Evolutionary conservation across 2,797 vertebrate species (phyloP).

Genomic region (Anabacerthia variegaticeps): DNA sequence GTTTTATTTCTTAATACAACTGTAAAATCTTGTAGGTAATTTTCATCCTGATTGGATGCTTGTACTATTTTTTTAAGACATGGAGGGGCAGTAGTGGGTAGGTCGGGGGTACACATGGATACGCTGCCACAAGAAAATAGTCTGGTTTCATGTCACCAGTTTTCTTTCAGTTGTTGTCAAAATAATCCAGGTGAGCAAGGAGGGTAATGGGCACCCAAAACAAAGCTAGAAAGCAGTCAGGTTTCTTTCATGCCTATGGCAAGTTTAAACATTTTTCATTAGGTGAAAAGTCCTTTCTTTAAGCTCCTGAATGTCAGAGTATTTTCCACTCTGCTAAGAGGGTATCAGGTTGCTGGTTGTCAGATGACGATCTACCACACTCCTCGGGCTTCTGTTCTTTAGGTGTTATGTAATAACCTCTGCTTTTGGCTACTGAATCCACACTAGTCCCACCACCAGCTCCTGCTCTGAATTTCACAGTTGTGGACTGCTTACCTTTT

Average conservation of each 20-base stretch:
- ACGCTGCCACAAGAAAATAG: not conserved
- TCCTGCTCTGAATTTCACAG: not conserved
- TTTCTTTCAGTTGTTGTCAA: constrained; percentile 80
- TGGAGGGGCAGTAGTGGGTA: not conserved
- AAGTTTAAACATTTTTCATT: constrained; percentile 79
- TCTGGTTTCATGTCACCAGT: constrained; percentile 66
- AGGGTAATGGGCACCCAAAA: not conserved
- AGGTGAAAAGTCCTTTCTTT: constrained; percentile 46
- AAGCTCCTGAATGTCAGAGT: constrained; percentile 34
- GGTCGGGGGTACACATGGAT: not conserved
- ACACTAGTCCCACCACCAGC: not conserved
- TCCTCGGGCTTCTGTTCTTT: constrained; percentile 18
- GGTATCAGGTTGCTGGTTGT: constrained; percentile 39
- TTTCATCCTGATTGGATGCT: constrained; percentile 23
- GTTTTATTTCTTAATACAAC: constrained; percentile 2
- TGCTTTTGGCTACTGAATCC: constrained; percentile 2
- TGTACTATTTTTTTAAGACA: not conserved
- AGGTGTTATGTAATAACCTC: not conserved
- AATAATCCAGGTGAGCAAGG: constrained; percentile 69
- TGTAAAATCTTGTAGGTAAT: constrained; percentile 51
- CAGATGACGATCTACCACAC: constrained; percentile 48
- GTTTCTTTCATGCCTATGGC: constrained; percentile 78
- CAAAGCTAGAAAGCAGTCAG: constrained; percentile 77
- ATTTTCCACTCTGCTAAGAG: constrained; percentile 50
- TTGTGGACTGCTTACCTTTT: not conserved